Conservation (phyloP, 2,888 invertebrate genomes). For the Apoda limacodes region DNA sequence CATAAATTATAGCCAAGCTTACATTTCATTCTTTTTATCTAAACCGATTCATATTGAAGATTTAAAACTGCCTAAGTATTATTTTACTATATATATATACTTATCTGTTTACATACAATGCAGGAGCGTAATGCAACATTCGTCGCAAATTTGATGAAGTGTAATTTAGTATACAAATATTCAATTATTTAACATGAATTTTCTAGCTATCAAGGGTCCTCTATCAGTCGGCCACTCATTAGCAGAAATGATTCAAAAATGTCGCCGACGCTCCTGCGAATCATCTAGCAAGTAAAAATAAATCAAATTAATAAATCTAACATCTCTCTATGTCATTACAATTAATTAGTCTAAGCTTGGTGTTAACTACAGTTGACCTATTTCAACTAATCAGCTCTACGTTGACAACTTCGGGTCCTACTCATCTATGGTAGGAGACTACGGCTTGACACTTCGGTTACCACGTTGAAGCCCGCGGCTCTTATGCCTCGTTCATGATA, state of each 20-base stretch:
- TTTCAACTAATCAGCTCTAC: no score
- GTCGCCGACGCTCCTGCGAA: conserved; percentile 32
- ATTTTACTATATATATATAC: conserved; percentile 42
- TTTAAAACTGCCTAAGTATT: conserved; percentile 54
- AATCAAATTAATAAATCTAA: conserved; percentile 60
- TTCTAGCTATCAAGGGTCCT: no score
- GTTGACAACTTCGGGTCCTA: no score
- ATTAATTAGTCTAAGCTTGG: conserved; percentile 64
- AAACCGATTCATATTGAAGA: conserved; percentile 50
- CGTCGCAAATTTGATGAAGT: conserved; percentile 14
- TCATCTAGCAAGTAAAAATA: conserved; percentile 45
- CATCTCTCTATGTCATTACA: conserved; percentile 57
- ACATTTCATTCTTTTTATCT: conserved; percentile 58
- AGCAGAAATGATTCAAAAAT: conserved; percentile 13
- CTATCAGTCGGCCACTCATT: no score
- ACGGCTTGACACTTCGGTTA: no score
- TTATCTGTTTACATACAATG: no score
- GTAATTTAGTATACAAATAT: no score
- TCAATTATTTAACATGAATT: no score
- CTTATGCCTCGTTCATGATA: no score
- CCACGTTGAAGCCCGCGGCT: no score
- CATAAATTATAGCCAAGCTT: conserved; percentile 69
- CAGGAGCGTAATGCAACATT: conserved; percentile 28
- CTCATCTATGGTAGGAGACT: no score
- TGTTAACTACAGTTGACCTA: conserved; percentile 59